Conservation (phyloP, 2,113 vertebrate species). For the Halcyon senegalensis region DNA sequence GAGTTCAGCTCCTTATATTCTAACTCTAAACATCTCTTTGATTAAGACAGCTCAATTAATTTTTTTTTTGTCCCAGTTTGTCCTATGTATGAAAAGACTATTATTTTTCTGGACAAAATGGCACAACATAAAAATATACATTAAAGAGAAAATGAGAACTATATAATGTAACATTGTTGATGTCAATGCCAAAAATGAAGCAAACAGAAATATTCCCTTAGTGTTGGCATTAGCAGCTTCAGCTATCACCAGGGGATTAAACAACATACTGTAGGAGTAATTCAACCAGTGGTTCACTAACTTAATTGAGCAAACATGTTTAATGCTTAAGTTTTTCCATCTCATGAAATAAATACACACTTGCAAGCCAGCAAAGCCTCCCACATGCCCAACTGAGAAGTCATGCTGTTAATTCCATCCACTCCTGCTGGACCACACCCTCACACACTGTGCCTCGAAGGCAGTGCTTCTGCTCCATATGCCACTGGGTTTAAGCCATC, state of each 20-base stretch:
- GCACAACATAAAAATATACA: background rate
- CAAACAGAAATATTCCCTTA: background rate
- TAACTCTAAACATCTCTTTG: background rate
- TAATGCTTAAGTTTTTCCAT: background rate
- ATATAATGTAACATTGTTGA: background rate
- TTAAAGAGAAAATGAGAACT: background rate
- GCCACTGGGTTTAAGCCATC: background rate
- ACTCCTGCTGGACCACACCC: background rate
- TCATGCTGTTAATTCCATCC: background rate
- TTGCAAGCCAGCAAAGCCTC: background rate
- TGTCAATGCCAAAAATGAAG: background rate
- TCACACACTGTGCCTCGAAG: rapidly evolving
- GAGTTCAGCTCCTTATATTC: background rate
- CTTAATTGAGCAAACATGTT: background rate
- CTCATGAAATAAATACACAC: background rate
- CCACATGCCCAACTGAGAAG: background rate
- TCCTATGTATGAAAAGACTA: background rate
- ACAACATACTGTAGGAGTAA: background rate
- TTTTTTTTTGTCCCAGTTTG: background rate
- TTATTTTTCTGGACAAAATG: background rate
- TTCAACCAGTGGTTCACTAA: background rate
- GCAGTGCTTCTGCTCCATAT: background rate
- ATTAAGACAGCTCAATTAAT: background rate
- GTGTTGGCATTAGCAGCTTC: background rate
- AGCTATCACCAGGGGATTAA: background rate